Conservation (phyloP, 2,888 invertebrate species). For the Parnassius apollo region DNA sequence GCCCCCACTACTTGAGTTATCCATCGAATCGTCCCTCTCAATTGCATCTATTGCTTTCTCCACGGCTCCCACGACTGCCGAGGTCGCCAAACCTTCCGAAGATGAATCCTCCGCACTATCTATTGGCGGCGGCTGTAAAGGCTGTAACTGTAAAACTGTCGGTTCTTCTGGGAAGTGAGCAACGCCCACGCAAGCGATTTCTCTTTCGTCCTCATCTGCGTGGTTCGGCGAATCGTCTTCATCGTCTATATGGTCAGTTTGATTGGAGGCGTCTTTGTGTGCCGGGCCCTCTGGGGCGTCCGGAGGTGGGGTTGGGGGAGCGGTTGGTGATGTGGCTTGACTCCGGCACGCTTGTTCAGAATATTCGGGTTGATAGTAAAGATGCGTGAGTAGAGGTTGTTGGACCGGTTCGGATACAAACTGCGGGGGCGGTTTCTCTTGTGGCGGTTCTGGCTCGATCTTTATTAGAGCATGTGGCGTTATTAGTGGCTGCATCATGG, state of each 20-base stretch:
- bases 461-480: constrained; percentile 83
- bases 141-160: constrained; percentile 42
- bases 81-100: constrained; percentile 55
- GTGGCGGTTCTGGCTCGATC: constrained; percentile 84
- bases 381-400: constrained; percentile 76
- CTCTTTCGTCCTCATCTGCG: constrained; percentile 70
- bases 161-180: constrained; percentile 70
- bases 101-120: constrained; percentile 71
- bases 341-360: constrained; percentile 76
- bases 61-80: constrained; percentile 58
- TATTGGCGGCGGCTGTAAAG: constrained; percentile 46
- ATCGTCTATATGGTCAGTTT: constrained; percentile 88
- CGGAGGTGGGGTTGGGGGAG: constrained; percentile 76
- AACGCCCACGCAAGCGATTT: constrained; percentile 71
- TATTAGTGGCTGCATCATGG: constrained; percentile 72
- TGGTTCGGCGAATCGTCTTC: constrained; percentile 82
- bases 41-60: constrained; percentile 71
- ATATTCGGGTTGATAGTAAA: constrained; percentile 80
- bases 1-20: constrained; percentile 67
- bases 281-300: constrained; percentile 82
- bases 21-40: constrained; percentile 63
- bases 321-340: constrained; percentile 83
- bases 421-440: constrained; percentile 65
- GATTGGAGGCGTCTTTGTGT: constrained; percentile 90
- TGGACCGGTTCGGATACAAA: constrained; percentile 74